Evolutionary conservation across 2,888 invertebrate species (phyloP).

Genomic region (Panopea generosa): DNA sequence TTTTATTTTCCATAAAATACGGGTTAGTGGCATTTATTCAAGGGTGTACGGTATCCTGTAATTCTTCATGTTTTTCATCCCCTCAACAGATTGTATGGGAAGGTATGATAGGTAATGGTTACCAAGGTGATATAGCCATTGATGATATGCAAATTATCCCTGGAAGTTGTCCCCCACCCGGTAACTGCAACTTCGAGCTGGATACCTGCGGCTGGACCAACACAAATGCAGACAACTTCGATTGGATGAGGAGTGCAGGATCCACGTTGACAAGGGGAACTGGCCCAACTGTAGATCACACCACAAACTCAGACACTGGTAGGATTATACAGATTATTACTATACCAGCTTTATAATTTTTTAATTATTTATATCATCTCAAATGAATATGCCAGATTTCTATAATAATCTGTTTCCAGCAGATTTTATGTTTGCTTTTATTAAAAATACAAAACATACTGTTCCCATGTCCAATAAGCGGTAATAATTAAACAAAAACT

Average conservation of each 20-base stretch:
- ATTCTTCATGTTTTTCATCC: no score
- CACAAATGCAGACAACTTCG: constrained; percentile 74
- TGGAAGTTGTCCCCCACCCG: constrained; percentile 75
- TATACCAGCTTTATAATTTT: no score
- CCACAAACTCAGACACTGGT: constrained; percentile 74
- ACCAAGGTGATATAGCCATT: constrained; percentile 78
- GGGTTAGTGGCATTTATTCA: no score
- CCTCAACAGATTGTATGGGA: constrained; percentile 78
- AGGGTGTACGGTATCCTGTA: no score
- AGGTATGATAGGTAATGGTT: constrained; percentile 72
- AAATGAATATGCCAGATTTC: not conserved
- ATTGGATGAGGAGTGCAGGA: constrained; percentile 80
- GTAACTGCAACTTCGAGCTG: constrained; percentile 81
- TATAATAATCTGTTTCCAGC: no score
- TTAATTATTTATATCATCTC: no score
- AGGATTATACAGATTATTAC: constrained; percentile 6
- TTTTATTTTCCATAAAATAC: no score
- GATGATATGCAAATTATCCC: constrained; percentile 76
- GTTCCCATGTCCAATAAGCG: no score
- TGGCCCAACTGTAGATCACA: constrained; percentile 80
- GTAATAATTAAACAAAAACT: no score
- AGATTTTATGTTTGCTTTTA: no score
- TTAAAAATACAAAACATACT: no score
- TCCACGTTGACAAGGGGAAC: constrained; percentile 70
- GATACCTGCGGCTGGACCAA: constrained; percentile 80